Evolutionary conservation across 2,888 invertebrate genomes (phyloP).

Genomic region (Pemphredon lugubris): DNA sequence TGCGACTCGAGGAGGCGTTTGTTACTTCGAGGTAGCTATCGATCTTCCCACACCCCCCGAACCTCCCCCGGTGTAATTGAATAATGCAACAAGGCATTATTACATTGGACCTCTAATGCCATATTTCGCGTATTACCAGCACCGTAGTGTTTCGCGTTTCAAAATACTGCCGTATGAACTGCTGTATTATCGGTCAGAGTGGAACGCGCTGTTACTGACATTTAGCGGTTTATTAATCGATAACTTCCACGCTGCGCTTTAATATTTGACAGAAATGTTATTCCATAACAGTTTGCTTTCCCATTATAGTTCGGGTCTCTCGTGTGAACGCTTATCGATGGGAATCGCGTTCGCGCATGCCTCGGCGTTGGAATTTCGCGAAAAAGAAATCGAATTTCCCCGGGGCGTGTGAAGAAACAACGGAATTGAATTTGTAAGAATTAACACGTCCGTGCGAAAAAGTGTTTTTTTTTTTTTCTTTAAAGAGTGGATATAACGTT

Average conservation of each 20-base stretch:
- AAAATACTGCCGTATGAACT: conserved; percentile 47
- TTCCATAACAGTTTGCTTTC: conserved; percentile 20
- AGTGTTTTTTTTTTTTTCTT: background rate
- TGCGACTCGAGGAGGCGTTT: background rate
- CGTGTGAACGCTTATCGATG: conserved; percentile 30
- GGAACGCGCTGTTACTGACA: conserved; percentile 48
- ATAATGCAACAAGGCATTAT: conserved; percentile 51
- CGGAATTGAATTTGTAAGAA: too few species aligned
- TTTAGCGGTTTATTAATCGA: conserved; percentile 57
- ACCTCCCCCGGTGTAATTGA: conserved; percentile 38
- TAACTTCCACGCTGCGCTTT: conserved; percentile 41
- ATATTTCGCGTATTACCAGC: conserved; percentile 42
- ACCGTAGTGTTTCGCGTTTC: conserved; percentile 28
- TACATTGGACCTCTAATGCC: conserved; percentile 36
- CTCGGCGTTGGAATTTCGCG: too few species aligned
- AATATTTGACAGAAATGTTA: conserved; percentile 47
- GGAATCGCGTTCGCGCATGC: too few species aligned
- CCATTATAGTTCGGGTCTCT: conserved; percentile 23
- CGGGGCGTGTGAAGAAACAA: too few species aligned
- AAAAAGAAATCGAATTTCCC: background rate
- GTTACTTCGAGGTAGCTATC: background rate
- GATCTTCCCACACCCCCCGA: conserved; percentile 17
- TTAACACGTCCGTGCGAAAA: background rate
- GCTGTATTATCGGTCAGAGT: conserved; percentile 41
- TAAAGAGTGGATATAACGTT: background rate